Base-by-base conservation (phyloP, 2,888 invertebrate genomes). In the Apeira syringaria region DNA sequence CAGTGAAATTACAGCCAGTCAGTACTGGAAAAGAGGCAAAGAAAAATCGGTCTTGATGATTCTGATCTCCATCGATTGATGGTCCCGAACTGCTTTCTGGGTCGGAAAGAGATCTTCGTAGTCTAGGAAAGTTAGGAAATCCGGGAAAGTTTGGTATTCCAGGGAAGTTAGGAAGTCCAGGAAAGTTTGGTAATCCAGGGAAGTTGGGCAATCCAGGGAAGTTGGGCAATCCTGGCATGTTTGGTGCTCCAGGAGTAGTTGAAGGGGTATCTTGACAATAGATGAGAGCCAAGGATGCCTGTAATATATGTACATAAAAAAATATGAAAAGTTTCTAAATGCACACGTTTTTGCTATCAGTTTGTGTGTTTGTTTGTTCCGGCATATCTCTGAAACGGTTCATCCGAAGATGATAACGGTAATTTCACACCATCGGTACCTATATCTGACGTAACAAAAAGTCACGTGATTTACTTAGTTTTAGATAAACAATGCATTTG, bases 1-100 rank as follows among this genome's bases (percentile, higher is more conserved):
- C 13, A 5, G 25, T 18, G 20, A 11, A 68, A 39, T 65, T 54
- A 47, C 66, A 67, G 9, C 20, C 33, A 2, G 61, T 33, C 7
- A 61, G 33, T 11, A 18, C 35, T 6, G 54, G 40, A 5, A 47
- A 31, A 10, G 42, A 7, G n/a, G 22, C 15, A 38, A 56, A 53
- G 46, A 56, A 53, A 0, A 50, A 25, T 7, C 49, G 38, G 5
- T 53, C 50, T 9, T 53, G 45, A 17, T 44, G 50, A 4, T 34
- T 40, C 5, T 43, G 35, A 2, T 35, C 42, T 6, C 26, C 52
- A 25, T 35, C 29, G n/a, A 7, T 20, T 37, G 25, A 10, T 40
- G 20, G 4, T 42, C 2, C 32, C 5, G 34, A 0, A 8, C 10
- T 15, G 4, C 1, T 9, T n/a, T 11, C 20, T 2, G 7, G n/a